Base-by-base conservation (phyloP, 2,797 vertebrate species). In the Agapornis canus region DNA sequence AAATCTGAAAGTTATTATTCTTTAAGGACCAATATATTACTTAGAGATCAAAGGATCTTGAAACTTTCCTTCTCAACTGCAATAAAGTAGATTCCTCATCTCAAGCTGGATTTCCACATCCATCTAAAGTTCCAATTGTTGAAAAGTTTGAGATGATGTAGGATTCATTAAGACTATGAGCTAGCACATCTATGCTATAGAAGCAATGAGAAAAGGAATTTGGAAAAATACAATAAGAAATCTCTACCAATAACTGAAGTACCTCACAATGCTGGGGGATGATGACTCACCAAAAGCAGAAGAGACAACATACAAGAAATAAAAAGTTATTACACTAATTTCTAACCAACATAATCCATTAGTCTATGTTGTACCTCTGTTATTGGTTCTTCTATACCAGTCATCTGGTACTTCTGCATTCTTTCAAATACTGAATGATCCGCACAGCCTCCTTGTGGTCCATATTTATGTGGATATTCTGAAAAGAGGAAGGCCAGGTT, bases 401-500 rank as follows among this genome's bases (percentile, higher is more conserved):
- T 98, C 85, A 97, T 97, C 97, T 99, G 99, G 97, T 98, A 99
- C 84, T 98, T 98, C 96, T 92, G 99, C 99, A 99, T 99, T 96
- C 97, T 99, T 97, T 99, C 98, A 96, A 99, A 99, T 68, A 99
- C 99, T 0, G 99, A 98, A 96, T 98, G 98, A 97, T 99, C 99
- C 68, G 99, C 99, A 91, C 99, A 99, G 93, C 99, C 99, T 29
- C 99, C 99, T 96, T 98, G 98, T 71, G 98, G 98, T 94, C 99
- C 99, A 52, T 99, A 99, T 96, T 99, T 99, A 97, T 99, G 99
- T 49, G 99, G 99, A 97, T 99, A 99, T 97, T 98, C 99, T 99
- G 93, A 91, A 98, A 96, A 43, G 81, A 81, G 94, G 89, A 96
- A 88, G 90, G 80, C 21, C 43, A 63, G 72, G 85, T 43, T 93